phyloP scores from a whole-genome alignment of 2,888 invertebrate genomes.

The Phytoseiulus persimilis region DNA sequence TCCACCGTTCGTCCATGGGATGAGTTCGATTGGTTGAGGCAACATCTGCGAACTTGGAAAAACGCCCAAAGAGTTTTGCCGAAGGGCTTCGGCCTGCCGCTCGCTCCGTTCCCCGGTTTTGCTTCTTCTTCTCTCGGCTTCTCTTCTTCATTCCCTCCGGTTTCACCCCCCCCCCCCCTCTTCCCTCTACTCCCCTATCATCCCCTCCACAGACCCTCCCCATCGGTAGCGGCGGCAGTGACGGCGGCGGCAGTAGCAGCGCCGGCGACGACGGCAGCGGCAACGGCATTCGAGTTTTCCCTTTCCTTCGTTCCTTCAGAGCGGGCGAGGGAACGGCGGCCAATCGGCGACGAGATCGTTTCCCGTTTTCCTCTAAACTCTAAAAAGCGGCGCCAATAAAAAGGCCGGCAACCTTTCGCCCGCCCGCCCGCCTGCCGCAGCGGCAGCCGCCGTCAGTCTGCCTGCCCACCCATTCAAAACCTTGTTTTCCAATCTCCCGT shows the following conservation, averaged over 20 bases:
- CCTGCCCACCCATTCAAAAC: conserved; percentile 5
- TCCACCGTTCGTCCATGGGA: not conserved
- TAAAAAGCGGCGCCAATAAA: conserved; percentile 5
- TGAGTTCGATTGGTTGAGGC: not conserved
- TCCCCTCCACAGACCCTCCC: not conserved
- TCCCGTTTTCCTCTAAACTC: conserved; percentile 5
- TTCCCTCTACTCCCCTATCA: not conserved
- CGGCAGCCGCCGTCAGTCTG: not conserved
- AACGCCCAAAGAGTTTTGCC: not conserved
- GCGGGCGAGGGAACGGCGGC: not conserved
- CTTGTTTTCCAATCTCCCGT: not conserved
- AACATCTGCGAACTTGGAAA: not conserved
- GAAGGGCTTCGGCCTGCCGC: not conserved
- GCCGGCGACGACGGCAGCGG: not conserved
- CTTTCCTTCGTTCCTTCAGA: conserved; percentile 5
- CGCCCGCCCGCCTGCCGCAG: not conserved
- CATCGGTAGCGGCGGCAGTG: not conserved
- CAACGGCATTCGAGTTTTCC: conserved; percentile 5
- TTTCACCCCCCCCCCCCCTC: not conserved
- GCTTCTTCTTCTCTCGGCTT: not conserved
- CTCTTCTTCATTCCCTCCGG: not conserved
- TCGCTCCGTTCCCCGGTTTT: not conserved
- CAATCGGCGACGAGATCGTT: not conserved
- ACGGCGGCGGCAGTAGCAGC: not conserved
- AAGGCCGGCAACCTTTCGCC: not conserved